phyloP scores from a whole-genome alignment of 2,888 invertebrate genomes.

The Eupithecia subfuscata region DNA sequence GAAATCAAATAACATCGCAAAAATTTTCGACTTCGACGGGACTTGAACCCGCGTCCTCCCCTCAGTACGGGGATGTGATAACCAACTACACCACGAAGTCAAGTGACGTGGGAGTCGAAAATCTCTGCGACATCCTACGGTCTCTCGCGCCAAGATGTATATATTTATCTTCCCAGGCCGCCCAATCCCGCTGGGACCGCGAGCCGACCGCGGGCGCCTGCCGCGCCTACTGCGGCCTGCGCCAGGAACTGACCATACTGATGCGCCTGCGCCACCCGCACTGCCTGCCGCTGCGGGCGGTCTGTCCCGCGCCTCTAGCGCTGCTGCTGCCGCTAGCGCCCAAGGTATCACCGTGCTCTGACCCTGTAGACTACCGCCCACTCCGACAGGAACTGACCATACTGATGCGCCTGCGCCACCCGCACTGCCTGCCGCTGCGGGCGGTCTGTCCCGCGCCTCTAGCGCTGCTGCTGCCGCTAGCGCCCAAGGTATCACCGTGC shows the following conservation, averaged over 20 bases:
- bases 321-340: slow-evolving; percentile 97
- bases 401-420: slow-evolving; percentile 88
- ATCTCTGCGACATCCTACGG: too few relatives aligned
- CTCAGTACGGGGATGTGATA: too few relatives aligned
- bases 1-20: too few relatives aligned
- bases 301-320: slow-evolving; percentile 94
- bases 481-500: slow-evolving; percentile 84
- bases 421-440: slow-evolving; percentile 95
- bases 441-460: slow-evolving; percentile 96
- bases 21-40: too few relatives aligned
- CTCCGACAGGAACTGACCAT: too few relatives aligned
- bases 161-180: slow-evolving; percentile 78
- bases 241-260: slow-evolving; percentile 96
- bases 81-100: too few relatives aligned
- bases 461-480: slow-evolving; percentile 94
- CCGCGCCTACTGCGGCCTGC: slow-evolving; percentile 97
- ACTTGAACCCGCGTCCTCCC: too few relatives aligned
- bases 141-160: too few relatives aligned
- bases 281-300: slow-evolving; percentile 96
- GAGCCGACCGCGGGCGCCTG: slow-evolving; percentile 96
- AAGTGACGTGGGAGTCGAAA: too few relatives aligned
- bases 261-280: slow-evolving; percentile 93
- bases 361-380: too few relatives aligned
- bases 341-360: slow-evolving; percentile 52
- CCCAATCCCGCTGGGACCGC: slow-evolving; percentile 95